Base-by-base conservation (phyloP, 2,797 vertebrate genomes). In the Tamandua tetradactyla region DNA sequence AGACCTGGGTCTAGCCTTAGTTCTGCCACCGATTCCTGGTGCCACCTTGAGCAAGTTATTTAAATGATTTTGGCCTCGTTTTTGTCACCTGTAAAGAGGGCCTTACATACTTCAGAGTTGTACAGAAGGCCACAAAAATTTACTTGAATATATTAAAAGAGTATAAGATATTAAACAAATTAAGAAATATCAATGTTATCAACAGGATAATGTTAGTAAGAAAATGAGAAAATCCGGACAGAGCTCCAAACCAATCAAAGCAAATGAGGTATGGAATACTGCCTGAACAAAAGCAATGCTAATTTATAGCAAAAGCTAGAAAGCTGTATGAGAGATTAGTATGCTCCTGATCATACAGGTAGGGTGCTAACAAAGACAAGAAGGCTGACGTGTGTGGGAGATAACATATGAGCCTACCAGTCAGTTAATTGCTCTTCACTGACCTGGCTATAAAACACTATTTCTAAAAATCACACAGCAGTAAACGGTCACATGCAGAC, bases 401-500 rank as follows among this genome's bases (percentile, higher is more conserved):
- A 55, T 42, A 35, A 80, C 69, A 91, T 30, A 37, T 66, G 55
- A 87, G 52, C 71, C 47, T 78, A 75, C 64, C 3, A 91, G 52
- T 32, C 3, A 85, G 74, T 47, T 90, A 76, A 92, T 20, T 84
- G 66, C 55, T 91, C 44, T 25, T 30, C 9, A 81, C 30, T 78
- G 78, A 62, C 42, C 37, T 79, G 68, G 47, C 18, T 88, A 57
- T 59, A 71, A 42, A 59, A 68, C 25, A 87, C 4, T 78, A 75
- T 61, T 94, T 75, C 69, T 94, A 91, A 76, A 92, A 80, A 91
- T 57, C 59, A 93, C n/a, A 93, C 44, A 68, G 32, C 30, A 93
- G 82, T 55, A 74, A 76, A 89, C 2, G 35, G 30, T 44, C 55
- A 74, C 17, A 61, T 64, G 66, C 20, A 79, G 52, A 80, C 0